Conservation (phyloP, 2,113 vertebrate genomes). For the Halcyon malimbica region DNA sequence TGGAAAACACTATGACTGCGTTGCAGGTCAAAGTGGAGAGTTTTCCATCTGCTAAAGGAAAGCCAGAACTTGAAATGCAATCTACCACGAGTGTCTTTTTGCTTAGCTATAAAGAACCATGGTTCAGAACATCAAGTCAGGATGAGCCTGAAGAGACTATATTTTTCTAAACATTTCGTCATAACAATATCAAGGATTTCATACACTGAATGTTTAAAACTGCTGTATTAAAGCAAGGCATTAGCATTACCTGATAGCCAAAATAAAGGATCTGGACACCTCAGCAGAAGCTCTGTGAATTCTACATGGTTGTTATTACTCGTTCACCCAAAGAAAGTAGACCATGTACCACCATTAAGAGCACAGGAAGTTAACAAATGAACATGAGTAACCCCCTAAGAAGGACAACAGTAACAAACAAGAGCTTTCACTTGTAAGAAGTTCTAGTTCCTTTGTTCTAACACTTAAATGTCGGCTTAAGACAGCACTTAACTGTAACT, state of each 20-base stretch:
- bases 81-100: neutral
- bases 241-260: neutral
- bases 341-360: neutral
- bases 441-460: neutral
- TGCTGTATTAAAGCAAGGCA: neutral
- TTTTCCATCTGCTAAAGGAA: neutral
- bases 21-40: neutral
- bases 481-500: neutral
- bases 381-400: neutral
- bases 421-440: neutral
- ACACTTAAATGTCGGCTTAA: neutral
- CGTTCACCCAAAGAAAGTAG: neutral
- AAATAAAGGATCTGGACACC: neutral
- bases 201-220: neutral
- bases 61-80: neutral
- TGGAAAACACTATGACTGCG: neutral
- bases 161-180: neutral
- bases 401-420: neutral
- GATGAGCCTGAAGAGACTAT: neutral
- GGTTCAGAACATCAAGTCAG: neutral
- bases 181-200: neutral
- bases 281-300: neutral
- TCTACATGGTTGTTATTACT: neutral
- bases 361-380: neutral
- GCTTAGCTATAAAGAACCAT: neutral